Evolutionary conservation across 2,113 vertebrate genomes (phyloP).

Genomic region (Alces alces): DNA sequence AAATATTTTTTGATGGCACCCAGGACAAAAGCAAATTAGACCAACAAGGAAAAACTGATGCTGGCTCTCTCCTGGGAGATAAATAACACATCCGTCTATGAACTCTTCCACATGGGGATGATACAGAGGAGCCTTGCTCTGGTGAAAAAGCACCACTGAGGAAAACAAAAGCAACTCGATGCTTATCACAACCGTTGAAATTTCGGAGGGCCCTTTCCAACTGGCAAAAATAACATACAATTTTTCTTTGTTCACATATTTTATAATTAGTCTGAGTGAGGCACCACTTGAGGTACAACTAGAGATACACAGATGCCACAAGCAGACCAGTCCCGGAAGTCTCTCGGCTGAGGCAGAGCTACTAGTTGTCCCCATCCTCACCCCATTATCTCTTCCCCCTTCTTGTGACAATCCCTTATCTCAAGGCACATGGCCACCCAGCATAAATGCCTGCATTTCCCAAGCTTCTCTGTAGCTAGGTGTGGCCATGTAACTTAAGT

Average conservation of each 20-base stretch:
- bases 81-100: background rate
- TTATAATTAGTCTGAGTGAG: background rate
- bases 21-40: constrained; percentile 12
- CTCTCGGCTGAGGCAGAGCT: background rate
- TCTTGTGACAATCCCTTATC: background rate
- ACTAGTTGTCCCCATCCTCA: no score
- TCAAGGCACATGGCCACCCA: background rate
- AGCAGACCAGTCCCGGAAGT: background rate
- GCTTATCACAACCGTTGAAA: background rate
- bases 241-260: background rate
- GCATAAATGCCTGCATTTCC: background rate
- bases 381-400: background rate
- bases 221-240: background rate
- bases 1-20: background rate
- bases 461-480: background rate
- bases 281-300: background rate
- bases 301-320: background rate
- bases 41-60: background rate
- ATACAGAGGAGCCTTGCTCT: background rate
- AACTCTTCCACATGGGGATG: background rate
- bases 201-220: background rate
- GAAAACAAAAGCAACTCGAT: background rate
- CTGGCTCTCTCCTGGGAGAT: background rate
- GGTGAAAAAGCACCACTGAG: background rate
- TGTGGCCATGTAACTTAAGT: background rate